These are phyloP conservation scores for Ageneiosus marmoratus DNA, from an alignment of 2,113 vertebrate genomes.

Conservation along the genomic window DNA sequence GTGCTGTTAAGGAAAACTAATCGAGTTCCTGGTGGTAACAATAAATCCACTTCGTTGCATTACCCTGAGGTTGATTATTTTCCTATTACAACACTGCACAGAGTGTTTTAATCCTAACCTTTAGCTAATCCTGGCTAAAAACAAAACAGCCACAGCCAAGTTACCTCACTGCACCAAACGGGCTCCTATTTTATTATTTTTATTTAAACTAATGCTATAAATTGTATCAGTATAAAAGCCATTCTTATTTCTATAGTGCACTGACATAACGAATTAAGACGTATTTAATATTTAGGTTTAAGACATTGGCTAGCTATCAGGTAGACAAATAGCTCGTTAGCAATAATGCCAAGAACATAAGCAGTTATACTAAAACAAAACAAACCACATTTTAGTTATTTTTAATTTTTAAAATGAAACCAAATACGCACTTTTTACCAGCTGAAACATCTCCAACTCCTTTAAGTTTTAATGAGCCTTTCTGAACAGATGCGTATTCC, in stretches of 20 bases:
- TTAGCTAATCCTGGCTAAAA: no score
- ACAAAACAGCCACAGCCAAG: no score
- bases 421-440: slow-evolving; percentile 70
- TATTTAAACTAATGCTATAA: neutral
- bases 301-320: neutral
- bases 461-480: slow-evolving; percentile 71
- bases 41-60: no score
- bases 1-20: no score
- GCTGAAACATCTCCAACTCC: slow-evolving; percentile 60
- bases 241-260: no score
- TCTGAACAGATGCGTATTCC: slow-evolving; percentile 65
- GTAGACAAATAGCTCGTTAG: neutral
- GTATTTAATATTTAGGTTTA: neutral
- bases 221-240: neutral
- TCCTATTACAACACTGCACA: no score
- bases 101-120: no score
- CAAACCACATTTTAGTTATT: neutral
- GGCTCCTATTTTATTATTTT: neutral
- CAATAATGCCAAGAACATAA: neutral
- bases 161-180: neutral
- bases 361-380: neutral
- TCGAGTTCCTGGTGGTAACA: no score
- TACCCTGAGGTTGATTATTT: no score
- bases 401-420: neutral
- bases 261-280: neutral